Percentiles rank a stretch among this genome's conserved stretches.
phyloP scores from a whole-genome alignment of 2,113 vertebrate genomes.

The Zapornia atra region DNA sequence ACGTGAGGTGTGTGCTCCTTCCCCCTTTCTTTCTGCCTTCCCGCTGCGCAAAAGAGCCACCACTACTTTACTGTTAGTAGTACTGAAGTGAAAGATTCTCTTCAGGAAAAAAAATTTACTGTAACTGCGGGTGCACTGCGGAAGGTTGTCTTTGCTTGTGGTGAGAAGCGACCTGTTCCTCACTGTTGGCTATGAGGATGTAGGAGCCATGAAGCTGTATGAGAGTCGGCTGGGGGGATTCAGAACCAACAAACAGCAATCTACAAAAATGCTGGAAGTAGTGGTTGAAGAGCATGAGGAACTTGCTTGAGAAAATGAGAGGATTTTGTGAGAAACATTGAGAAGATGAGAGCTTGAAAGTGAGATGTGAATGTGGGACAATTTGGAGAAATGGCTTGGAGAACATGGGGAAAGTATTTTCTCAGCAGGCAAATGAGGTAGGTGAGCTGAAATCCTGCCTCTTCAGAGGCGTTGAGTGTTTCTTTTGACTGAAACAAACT shows the following conservation, averaged over 20 bases:
- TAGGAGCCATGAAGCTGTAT: too few relatives aligned
- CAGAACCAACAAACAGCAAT: too few relatives aligned
- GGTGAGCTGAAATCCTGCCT: not conserved
- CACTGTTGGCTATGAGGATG: not conserved
- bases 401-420: not conserved
- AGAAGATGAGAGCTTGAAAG: not conserved
- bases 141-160: too few relatives aligned
- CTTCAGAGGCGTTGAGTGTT: not conserved
- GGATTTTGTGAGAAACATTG: not conserved
- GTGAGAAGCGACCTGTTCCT: not conserved
- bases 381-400: not conserved
- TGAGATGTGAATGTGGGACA: not conserved
- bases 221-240: accelerated
- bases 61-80: accelerated
- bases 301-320: not conserved
- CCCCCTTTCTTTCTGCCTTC: not conserved
- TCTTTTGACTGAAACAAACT: not conserved
- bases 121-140: accelerated
- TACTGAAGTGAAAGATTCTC: not conserved
- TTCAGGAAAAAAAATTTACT: too few relatives aligned
- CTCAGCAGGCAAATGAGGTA: not conserved
- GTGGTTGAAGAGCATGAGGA: not conserved
- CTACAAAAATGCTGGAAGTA: not conserved
- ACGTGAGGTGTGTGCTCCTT: not conserved
- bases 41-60: accelerated